phyloP scores from a whole-genome alignment of 2,888 invertebrate species.

The Luperina nickerlii region DNA sequence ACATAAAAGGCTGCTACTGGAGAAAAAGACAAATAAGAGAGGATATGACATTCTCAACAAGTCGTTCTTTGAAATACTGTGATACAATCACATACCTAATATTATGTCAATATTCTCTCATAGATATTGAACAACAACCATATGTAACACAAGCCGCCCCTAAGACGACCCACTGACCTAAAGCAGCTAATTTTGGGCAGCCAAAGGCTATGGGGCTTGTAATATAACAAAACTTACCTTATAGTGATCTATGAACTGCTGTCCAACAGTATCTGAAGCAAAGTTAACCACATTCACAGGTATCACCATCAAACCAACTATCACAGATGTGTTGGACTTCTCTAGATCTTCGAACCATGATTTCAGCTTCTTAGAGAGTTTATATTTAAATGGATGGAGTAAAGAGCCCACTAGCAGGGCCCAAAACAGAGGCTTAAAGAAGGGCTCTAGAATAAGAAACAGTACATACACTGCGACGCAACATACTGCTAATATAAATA shows the following conservation, averaged over 20 bases:
- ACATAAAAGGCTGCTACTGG: neutral
- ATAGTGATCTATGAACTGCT: conserved; percentile 92
- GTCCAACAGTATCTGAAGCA: conserved; percentile 93
- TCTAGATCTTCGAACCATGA: conserved; percentile 94
- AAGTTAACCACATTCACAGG: conserved; percentile 95
- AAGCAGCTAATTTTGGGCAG: neutral
- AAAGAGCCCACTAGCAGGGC: conserved; percentile 99
- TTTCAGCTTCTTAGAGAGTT: conserved; percentile 93
- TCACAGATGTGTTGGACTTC: conserved; percentile 92
- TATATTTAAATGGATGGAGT: conserved; percentile 98
- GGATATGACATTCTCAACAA: neutral
- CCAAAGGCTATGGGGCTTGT: neutral
- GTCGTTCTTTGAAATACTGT: neutral
- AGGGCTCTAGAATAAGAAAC: conserved; percentile 96
- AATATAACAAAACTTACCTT: conserved; percentile 76
- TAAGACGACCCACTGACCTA: too few species aligned
- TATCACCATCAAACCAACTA: conserved; percentile 90
- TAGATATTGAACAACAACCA: neutral
- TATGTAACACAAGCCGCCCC: neutral
- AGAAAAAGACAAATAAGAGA: neutral
- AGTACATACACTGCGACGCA: conserved; percentile 94
- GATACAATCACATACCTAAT: neutral
- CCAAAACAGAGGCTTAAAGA: conserved; percentile 98
- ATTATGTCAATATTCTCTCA: neutral
- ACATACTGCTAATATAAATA: conserved; percentile 93